Percentiles rank a stretch among this genome's conserved stretches.
Conservation (phyloP, 2,888 invertebrate genomes). For the Napeogenes sylphis region DNA sequence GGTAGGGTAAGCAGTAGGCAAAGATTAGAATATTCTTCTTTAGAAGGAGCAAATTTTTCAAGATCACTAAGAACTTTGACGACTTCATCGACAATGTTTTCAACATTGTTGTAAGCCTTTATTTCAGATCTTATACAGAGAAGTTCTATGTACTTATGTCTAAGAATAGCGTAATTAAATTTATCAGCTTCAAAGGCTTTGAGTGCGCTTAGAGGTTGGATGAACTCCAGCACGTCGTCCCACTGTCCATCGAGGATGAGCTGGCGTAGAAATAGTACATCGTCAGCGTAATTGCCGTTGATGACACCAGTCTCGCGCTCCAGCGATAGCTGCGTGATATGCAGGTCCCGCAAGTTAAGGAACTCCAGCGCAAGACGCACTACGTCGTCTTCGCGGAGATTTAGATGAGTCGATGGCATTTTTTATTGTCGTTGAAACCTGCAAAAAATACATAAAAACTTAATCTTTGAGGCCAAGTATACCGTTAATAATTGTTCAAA, state of each 20-base stretch:
- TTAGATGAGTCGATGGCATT: constrained; percentile 91
- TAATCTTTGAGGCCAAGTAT: neutral
- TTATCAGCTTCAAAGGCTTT: constrained; percentile 89
- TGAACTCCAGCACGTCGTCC: constrained; percentile 98
- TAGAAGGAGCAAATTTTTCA: constrained; percentile 91
- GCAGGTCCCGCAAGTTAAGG: constrained; percentile 91
- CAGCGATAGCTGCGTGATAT: constrained; percentile 92
- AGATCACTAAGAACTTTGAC: constrained; percentile 93
- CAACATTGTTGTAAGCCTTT: constrained; percentile 89
- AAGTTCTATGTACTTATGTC: constrained; percentile 95
- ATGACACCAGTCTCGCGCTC: constrained; percentile 97
- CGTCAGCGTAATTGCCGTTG: constrained; percentile 95
- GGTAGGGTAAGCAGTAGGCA: constrained; percentile 94
- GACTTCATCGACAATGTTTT: constrained; percentile 95
- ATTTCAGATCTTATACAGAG: constrained; percentile 96
- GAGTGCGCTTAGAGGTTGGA: constrained; percentile 91
- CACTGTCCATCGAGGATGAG: constrained; percentile 98
- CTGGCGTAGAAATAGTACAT: constrained; percentile 94
- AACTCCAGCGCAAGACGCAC: constrained; percentile 91
- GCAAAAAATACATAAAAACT: constrained; percentile 34
- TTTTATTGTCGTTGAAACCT: constrained; percentile 40
- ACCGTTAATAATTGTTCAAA: too few species aligned
- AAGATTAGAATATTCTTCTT: constrained; percentile 95
- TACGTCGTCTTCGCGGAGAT: constrained; percentile 92
- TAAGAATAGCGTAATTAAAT: constrained; percentile 91